A percentile compares a stretch with the other conserved stretches of the same genome.
These are phyloP conservation scores for Euborellia annulipes DNA, from an alignment of 1,140 invertebrate species.

Conservation along the genomic window DNA sequence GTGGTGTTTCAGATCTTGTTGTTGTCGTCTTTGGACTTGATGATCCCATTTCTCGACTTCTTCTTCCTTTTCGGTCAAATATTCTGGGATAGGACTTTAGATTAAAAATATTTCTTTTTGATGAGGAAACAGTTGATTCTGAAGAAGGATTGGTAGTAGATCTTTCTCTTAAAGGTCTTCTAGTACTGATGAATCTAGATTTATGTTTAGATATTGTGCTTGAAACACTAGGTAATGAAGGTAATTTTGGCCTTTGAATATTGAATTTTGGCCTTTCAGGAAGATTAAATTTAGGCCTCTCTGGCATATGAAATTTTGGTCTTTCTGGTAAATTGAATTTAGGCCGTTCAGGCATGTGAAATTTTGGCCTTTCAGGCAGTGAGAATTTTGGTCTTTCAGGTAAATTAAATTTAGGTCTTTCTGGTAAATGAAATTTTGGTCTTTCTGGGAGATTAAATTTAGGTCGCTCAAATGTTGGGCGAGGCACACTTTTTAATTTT, in stretches of 20 bases:
- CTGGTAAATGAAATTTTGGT: slow-evolving; percentile 22
- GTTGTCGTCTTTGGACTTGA: slow-evolving; percentile 21
- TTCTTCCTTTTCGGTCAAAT: slow-evolving; percentile 41
- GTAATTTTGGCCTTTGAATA: slow-evolving; percentile 14
- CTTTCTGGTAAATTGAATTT: slow-evolving; percentile 27
- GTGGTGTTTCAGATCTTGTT: slow-evolving; percentile 23
- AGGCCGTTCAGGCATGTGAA: slow-evolving; percentile 31
- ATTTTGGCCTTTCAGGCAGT: slow-evolving; percentile 28
- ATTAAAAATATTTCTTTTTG: slow-evolving; percentile 41
- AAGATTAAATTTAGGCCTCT: slow-evolving; percentile 14
- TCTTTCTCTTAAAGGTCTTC: slow-evolving; percentile 15
- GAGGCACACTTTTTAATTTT: slow-evolving; percentile 25
- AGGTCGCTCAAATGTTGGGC: slow-evolving; percentile 20
- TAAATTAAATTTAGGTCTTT: slow-evolving; percentile 15
- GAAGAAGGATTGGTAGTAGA: slow-evolving; percentile 19
- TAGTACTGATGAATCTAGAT: slow-evolving; percentile 27
- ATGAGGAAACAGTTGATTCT: slow-evolving; percentile 28
- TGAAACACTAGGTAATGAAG: neutral
- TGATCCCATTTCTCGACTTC: slow-evolving; percentile 25
- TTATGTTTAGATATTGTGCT: slow-evolving; percentile 23
- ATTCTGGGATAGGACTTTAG: slow-evolving; percentile 58
- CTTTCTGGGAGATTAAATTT: slow-evolving; percentile 16
- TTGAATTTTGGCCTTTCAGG: slow-evolving; percentile 27
- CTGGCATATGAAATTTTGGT: slow-evolving; percentile 23
- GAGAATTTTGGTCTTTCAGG: slow-evolving; percentile 11